phyloP scores from a whole-genome alignment of 37 sponge, comb jelly and placozoan genomes.

The Petrosia ficiformis region DNA sequence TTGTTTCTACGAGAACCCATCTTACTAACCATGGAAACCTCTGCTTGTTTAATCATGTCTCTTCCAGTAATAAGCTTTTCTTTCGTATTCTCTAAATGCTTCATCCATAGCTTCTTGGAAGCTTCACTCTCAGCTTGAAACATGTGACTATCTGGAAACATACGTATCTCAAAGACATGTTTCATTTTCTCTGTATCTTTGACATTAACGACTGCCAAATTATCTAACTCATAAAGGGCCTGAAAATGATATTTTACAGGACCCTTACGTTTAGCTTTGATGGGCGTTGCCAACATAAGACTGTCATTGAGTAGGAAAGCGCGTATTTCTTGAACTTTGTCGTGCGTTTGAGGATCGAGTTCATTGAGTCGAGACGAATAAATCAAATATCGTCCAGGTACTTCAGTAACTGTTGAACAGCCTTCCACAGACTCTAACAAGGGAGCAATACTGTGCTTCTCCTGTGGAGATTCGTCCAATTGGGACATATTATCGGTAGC shows the following conservation, averaged over 20 bases:
- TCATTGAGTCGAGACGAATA: slow-evolving; percentile 58
- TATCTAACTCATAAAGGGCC: slow-evolving; percentile 86
- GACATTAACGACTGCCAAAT: slow-evolving; percentile 83
- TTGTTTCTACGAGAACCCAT: slow-evolving; percentile 12
- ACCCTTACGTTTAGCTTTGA: slow-evolving; percentile 64
- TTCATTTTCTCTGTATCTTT: slow-evolving; percentile 56
- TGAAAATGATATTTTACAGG: slow-evolving; percentile 78
- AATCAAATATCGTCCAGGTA: slow-evolving; percentile 74
- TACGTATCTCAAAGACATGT: slow-evolving; percentile 76
- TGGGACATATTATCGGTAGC: neutral
- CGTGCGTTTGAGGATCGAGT: slow-evolving; percentile 70
- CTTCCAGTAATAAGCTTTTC: slow-evolving; percentile 65
- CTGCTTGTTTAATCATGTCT: slow-evolving; percentile 50
- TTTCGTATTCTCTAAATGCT: slow-evolving; percentile 70
- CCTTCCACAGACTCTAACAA: slow-evolving; percentile 92
- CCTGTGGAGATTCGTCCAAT: slow-evolving; percentile 11
- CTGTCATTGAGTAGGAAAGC: slow-evolving; percentile 95
- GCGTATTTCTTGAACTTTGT: slow-evolving; percentile 47
- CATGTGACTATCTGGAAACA: slow-evolving; percentile 89
- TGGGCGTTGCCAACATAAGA: slow-evolving; percentile 74
- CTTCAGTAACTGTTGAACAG: slow-evolving; percentile 86
- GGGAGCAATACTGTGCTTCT: slow-evolving; percentile 69
- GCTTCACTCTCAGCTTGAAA: slow-evolving; percentile 70
- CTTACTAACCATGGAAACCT: neutral
- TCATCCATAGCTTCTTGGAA: slow-evolving; percentile 68